Base-by-base conservation (phyloP, 2,113 vertebrate species). In the Paratilapia polleni region DNA sequence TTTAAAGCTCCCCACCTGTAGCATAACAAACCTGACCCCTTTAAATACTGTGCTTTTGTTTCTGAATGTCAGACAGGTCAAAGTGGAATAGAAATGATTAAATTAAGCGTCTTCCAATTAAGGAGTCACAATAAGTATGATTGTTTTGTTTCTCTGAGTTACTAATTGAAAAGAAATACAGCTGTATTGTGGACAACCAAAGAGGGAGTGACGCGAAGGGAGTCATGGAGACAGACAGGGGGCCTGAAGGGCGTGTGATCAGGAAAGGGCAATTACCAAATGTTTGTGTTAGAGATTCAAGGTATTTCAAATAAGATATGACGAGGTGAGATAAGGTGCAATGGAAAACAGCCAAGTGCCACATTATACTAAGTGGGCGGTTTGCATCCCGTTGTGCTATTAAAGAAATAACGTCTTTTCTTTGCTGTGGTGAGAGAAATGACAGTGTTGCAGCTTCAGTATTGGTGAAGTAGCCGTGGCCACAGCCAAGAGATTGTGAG, bases 131-230 rank as follows among this genome's bases (percentile, higher is more conserved):
- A 85, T 84, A 68, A 77, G 17, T 14, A 19, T 56, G 80, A 90
- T 88, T 91, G 34, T 89, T 87, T 24, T 57, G 64, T 76, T 68
- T 84, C 87, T 84, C 54, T 82, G 20, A 77, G 38, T 77, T 61
- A 77, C 62, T 84, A 89, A 94, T 87, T 93, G 79, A 89, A 93
- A 91, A 81, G 36, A 43, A 83, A 87, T 59, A 19, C 81, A 56
- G 73, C 76, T 74, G 49, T 60, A 74, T 75, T 49, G 43, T 57
- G 56, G 75, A 81, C 47, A 59, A 73, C 11, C 74, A 13, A 82
- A 58, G 62, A 63, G n/a, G 24, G 38, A 61, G 10, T 64, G 76
- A 86, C 34, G 24, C 36, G 26, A 38, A 17, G 28, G 78, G 61
- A 78, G 81, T 83, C 59, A 47, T 59, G 61, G 66, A 83, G 75